Base-by-base conservation (phyloP, 1,140 invertebrate species). In the Drosophila rhopaloa region DNA sequence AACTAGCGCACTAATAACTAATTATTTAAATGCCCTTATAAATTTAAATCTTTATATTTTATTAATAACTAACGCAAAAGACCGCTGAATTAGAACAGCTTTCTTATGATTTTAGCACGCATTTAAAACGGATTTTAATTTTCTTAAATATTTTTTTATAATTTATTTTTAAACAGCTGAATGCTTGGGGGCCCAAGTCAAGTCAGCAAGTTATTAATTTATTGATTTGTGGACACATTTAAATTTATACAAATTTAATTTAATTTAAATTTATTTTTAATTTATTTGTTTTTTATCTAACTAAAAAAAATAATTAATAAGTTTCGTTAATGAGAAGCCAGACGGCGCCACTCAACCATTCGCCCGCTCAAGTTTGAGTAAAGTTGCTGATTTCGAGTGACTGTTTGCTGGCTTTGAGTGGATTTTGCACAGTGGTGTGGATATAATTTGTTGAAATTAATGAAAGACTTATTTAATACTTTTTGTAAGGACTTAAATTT, bases 391-490 rank as follows among this genome's bases (percentile, higher is more conserved):
- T 29, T 47, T 41, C 16, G 79, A 66, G 66, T 54, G 58, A 59
- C 38, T 59, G 4, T 11, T 24, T 0, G 60, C 38, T 29, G 29
- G 19, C 13, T 50, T 46, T 40, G 48, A 19, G 38, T 24, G 38
- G 38, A 35, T 60, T 56, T 48, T 37, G 55, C 78, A 80, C 77
- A 63, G 62, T 80, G 77, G 43, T 6, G 1, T 2, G 16, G 2
- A 2, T 4, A n/a, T 2, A 6, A 6, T n/a, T 32, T 32, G 7
- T 4, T 14, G 41, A 4, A 9, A 13, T 38, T 4, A 27, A 8
- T 38, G 7, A 3, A 16, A 13, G 19, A 11, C 19, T 24, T 24
- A 24, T 24, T 24, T 24, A 24, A 24, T 24, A 4, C 3, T 24
- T 24, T 24, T 24, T 24, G 4, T 24, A 24, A 4, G 24, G 24